Evolutionary conservation across 1,140 invertebrate species (phyloP), one percentile per base, ranked within the genome.

Genomic region (Oreohelix idahoensis): DNA sequence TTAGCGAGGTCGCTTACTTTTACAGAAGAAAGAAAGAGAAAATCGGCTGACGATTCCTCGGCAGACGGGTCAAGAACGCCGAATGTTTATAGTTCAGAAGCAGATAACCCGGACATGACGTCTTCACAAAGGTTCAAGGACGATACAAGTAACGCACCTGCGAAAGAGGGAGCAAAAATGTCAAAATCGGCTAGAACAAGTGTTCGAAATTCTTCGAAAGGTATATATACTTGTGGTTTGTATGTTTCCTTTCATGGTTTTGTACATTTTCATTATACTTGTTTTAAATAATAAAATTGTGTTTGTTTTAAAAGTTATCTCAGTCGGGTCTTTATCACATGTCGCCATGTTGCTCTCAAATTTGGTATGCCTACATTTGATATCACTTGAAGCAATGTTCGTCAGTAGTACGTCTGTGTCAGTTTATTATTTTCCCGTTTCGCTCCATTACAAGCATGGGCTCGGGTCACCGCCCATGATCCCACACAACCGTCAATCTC

Each of bases 1-100:
- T 66, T 32, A 32, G 63, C 32, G 63, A n/a, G n/a, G 17, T 66
- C 17, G 10, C 53, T 11, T n/a, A 58, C 10, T 29, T 32, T 73
- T 78, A 58, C 81, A 86, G 85, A 86, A 51, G 85, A 86, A 58
- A 79, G 74, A 75, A 75, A 83, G n/a, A 79, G 82, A 45, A 77
- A 78, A 35, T 84, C 85, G n/a, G 85, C 85, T 4, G 85, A 84
- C 23, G 83, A 86, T 71, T 86, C 85, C 11, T 79, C 83, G 45
- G 83, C 80, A 73, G 85, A 84, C 63, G 85, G 84, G 69, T 74
- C 85, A 0, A 79, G 79, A 23, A 42, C 49, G 23, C 35, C 83
- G 15, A 35, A 42, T 73, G 73, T 42, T 13, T n/a, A n/a, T n/a
- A 81, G 66, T 78, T 42, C 69, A 79, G 77, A 49, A 63, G 29